These are phyloP conservation scores for Eulemur albifrons DNA, from an alignment of 2,797 vertebrate species.

Conservation along the genomic window DNA sequence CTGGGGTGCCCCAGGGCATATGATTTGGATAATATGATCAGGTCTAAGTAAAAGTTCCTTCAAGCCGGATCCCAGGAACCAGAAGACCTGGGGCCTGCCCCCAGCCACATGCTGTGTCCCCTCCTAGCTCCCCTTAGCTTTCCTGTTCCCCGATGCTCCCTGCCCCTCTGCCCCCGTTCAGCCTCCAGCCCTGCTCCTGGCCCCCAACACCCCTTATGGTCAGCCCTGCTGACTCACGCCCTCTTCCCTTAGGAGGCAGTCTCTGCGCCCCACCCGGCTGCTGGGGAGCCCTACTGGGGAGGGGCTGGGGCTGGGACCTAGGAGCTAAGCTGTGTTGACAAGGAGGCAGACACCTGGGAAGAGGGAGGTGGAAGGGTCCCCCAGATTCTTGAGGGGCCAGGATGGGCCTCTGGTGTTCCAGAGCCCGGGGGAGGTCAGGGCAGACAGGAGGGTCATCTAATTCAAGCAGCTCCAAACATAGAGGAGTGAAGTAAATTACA, in stretches of 20 bases:
- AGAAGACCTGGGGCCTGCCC: background rate
- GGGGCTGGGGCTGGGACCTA: background rate
- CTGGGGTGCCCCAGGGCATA: background rate
- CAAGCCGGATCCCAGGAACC: too few species aligned
- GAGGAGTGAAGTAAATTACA: background rate
- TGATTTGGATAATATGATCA: too few species aligned
- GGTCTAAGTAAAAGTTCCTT: background rate
- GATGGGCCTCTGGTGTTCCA: background rate
- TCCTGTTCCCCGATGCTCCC: background rate
- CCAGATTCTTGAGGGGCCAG: background rate
- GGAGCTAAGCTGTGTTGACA: background rate
- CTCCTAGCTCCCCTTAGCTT: background rate
- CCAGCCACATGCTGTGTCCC: background rate
- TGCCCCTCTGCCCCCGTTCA: accelerated
- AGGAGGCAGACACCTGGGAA: background rate
- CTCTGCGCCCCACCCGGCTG: background rate
- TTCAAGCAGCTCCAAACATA: background rate
- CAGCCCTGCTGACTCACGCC: background rate
- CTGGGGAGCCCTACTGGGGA: background rate
- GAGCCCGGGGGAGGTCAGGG: background rate
- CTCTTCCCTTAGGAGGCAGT: background rate
- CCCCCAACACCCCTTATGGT: background rate
- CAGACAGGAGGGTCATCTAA: background rate
- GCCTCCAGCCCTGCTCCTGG: background rate
- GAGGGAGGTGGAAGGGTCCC: background rate